Percentiles rank a stretch among this genome's conserved stretches.
These are phyloP conservation scores for Notodonta dromedarius DNA, from an alignment of 2,888 invertebrate species.

Conservation along the genomic window DNA sequence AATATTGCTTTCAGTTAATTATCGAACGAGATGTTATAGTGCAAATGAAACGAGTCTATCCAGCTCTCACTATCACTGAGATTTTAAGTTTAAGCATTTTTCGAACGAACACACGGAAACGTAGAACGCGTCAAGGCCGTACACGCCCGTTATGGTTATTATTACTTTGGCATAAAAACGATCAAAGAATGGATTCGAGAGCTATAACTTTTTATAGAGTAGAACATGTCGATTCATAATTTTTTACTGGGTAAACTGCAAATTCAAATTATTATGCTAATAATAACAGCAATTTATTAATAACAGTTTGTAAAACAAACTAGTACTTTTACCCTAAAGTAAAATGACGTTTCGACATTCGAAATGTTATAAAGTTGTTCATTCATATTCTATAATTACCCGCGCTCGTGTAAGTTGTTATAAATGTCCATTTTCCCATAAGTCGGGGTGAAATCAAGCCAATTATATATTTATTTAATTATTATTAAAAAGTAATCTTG, in stretches of 20 bases:
- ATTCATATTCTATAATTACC: too few species aligned
- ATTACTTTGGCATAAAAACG: slow-evolving; percentile 2
- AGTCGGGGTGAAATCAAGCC: neutral
- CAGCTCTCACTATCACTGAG: slow-evolving; percentile 5
- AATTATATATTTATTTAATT: neutral
- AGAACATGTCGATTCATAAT: too few species aligned
- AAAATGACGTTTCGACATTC: too few species aligned
- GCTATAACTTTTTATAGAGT: neutral
- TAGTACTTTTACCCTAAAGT: neutral
- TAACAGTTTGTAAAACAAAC: neutral
- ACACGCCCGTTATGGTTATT: slow-evolving; percentile 1
- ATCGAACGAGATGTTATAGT: neutral
- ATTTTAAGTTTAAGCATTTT: slow-evolving; percentile 7
- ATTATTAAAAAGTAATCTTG: too few species aligned
- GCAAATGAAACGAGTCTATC: neutral
- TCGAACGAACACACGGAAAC: slow-evolving; percentile 15
- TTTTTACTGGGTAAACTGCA: too few species aligned
- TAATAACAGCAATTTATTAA: too few species aligned
- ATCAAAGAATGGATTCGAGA: neutral
- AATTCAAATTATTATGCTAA: too few species aligned
- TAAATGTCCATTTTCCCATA: neutral
- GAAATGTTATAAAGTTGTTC: too few species aligned
- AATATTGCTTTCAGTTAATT: neutral
- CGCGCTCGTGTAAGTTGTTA: neutral
- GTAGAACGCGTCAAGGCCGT: slow-evolving; percentile 21